Evolutionary conservation across 2,113 vertebrate species (phyloP).

Genomic region (Pterophyllum scalare): DNA sequence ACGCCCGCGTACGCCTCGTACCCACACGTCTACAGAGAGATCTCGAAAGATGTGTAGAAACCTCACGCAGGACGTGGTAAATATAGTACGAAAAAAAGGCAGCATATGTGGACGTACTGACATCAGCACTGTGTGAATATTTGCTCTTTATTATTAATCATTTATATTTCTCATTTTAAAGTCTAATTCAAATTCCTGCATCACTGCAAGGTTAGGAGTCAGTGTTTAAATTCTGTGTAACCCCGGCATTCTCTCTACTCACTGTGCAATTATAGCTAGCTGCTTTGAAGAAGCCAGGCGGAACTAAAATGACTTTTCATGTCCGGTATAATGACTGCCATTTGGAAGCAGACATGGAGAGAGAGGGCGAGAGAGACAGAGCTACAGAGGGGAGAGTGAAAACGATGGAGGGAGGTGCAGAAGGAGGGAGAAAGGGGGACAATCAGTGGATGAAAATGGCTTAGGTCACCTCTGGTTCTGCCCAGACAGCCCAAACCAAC

Average conservation of each 20-base stretch:
- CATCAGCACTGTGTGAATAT: slow-evolving; percentile 14
- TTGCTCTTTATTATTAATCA: slow-evolving; percentile 1
- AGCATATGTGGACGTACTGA: background rate
- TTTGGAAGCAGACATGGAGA: slow-evolving; percentile 76
- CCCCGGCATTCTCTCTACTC: slow-evolving; percentile 70
- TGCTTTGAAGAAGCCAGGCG: slow-evolving; percentile 82
- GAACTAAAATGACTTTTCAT: slow-evolving; percentile 84
- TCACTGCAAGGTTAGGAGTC: slow-evolving; percentile 70
- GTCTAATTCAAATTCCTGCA: slow-evolving; percentile 47
- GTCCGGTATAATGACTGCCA: slow-evolving; percentile 81
- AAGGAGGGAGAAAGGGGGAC: slow-evolving; percentile 47
- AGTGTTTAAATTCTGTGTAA: slow-evolving; percentile 75
- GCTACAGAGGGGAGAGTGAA: slow-evolving; percentile 48
- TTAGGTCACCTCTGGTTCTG: slow-evolving; percentile 73
- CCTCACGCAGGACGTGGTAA: background rate
- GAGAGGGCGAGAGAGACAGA: slow-evolving; percentile 57
- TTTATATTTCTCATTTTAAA: background rate
- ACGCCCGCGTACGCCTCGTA: background rate
- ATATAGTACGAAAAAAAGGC: background rate
- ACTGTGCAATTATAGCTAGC: slow-evolving; percentile 79
- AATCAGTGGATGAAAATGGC: slow-evolving; percentile 69
- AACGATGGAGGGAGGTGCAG: slow-evolving; percentile 59
- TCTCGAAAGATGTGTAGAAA: background rate
- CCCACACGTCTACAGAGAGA: slow-evolving; percentile 1
- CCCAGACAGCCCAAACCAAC: slow-evolving; percentile 57